A percentile compares a stretch with the other conserved stretches of the same genome.
These are phyloP conservation scores for Columba livia DNA, from an alignment of 2,113 vertebrate species.

Conservation along the genomic window DNA sequence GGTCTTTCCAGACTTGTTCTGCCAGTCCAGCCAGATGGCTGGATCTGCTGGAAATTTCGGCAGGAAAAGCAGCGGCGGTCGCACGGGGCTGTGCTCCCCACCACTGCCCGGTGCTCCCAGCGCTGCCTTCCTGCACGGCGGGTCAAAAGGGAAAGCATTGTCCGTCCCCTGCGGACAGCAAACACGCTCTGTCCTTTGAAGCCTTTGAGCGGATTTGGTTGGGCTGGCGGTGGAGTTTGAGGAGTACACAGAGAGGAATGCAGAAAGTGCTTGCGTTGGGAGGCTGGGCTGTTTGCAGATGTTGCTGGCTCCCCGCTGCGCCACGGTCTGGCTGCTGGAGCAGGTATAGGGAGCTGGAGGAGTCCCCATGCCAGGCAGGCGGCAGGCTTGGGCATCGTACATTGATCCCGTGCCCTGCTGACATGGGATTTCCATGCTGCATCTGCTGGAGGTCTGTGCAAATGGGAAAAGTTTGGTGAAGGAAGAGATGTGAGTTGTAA, in stretches of 20 bases:
- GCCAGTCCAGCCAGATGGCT: slow-evolving; percentile 29
- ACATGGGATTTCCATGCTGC: fast-evolving
- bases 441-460: neutral
- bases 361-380: fast-evolving
- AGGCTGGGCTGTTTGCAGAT: neutral
- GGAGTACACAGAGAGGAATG: slow-evolving; percentile 1
- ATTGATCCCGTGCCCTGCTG: neutral
- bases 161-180: neutral
- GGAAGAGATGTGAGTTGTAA: neutral
- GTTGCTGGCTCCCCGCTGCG: neutral
- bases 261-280: neutral
- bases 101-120: neutral
- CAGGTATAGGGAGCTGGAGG: fast-evolving
- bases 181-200: neutral
- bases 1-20: slow-evolving; percentile 16
- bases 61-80: neutral
- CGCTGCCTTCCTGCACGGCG: fast-evolving
- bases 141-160: slow-evolving; percentile 14
- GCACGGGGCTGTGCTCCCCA: neutral
- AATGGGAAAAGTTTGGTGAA: neutral
- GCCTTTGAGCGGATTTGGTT: neutral
- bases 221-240: neutral
- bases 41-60: neutral
- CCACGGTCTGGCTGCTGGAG: neutral
- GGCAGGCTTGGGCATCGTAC: neutral